Base-by-base conservation (phyloP, 2,888 invertebrate species). In the Polyommatus icarus region DNA sequence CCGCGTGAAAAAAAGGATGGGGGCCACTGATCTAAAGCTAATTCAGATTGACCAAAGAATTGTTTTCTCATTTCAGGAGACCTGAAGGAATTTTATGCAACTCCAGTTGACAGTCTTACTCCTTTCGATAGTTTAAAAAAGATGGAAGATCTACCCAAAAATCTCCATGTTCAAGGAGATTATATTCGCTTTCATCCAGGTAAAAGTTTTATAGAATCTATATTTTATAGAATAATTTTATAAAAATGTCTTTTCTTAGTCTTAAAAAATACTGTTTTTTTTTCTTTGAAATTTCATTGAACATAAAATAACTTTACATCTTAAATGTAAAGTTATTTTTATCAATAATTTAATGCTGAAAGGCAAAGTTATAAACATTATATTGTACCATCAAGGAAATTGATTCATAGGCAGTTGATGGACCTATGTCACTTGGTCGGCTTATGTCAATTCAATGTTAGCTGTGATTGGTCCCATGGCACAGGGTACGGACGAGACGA, bases 151-250 rank as follows among this genome's bases (percentile, higher is more conserved):
- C 90, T 99, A 76, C 99, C 99, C 0, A 96, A 96, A 84, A 99
- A 99, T 93, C 90, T 99, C 40, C 97, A 98, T 88, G 94, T 99
- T 4, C 97, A 97, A 86, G 93, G 96, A 79, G 97, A 99, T 75
- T 97, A 97, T 88, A 88, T 96, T 71, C 94, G 98, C 78, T 99
- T 98, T 89, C 95, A 98, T 92, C 98, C 98, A 82, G 96, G 97
- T 96, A 83, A 76, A 71, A 6, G 5, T 71, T n/a, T 57, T n/a
- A n/a, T n/a, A n/a, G 4, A 57, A 57, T 57, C 7, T 57, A n/a
- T 57, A 24, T 24, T 24, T 7, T 50, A 15, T 15, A 50, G 3
- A 50, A 50, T 50, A 50, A 1, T 50, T 50, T 50, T 40, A 40
- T 40, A 40, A 40, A 40, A 40, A 40, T 40, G 40, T 8, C 40